Evolutionary conservation across 2,888 invertebrate genomes (phyloP).

Genomic region (Hymenopus coronatus): DNA sequence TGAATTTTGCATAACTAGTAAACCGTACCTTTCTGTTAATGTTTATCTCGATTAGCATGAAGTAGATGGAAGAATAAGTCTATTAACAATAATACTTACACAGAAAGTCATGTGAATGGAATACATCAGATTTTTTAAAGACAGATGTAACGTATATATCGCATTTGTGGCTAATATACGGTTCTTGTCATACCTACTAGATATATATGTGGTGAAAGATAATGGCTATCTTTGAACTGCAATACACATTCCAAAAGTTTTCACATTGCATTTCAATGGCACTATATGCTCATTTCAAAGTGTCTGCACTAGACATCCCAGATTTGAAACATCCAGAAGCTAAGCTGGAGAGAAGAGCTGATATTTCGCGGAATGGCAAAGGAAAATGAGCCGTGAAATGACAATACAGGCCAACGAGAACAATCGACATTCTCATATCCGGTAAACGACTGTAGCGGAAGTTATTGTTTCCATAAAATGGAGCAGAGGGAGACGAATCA

Average conservation of each 20-base stretch:
- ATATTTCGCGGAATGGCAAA: neutral
- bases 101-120: too few species aligned
- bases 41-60: too few species aligned
- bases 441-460: neutral
- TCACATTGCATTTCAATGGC: neutral
- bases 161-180: too few species aligned
- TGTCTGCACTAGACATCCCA: neutral
- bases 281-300: neutral
- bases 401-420: neutral
- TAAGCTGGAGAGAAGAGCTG: neutral
- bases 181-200: too few species aligned
- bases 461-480: neutral
- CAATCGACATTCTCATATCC: neutral
- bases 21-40: too few species aligned
- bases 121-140: too few species aligned
- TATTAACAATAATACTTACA: too few species aligned
- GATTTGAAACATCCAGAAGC: neutral
- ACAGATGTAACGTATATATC: too few species aligned
- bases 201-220: too few species aligned
- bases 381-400: neutral
- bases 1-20: too few species aligned
- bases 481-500: neutral
- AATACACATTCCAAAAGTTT: neutral
- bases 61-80: too few species aligned
- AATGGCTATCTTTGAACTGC: too few species aligned